Evolutionary conservation across 2,797 vertebrate species (phyloP), one percentile per base, ranked within the genome.

Genomic region (Chiloscyllium punctatum): DNA sequence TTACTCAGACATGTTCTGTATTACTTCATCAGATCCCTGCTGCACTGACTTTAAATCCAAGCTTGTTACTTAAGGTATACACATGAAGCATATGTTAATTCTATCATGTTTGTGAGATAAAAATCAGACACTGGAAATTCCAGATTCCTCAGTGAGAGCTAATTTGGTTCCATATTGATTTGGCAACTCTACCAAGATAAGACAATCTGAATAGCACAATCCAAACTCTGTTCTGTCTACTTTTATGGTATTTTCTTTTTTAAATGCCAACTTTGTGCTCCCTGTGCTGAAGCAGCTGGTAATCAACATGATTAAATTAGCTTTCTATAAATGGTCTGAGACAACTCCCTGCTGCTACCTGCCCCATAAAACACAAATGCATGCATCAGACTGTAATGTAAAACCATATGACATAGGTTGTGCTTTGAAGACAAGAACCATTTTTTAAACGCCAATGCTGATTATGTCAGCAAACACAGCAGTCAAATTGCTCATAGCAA

Each of bases 221-320:
- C 21, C 37, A 23, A 48, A 94, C 92, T 48, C 15, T 71, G 92
- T 30, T 94, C 69, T 21, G 51, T 94, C 25, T 94, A 69, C 88
- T 91, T 84, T 84, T 48, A 94, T 4, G 15, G 69, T 42, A 51
- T 37, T 25, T 68, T 68, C 57, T 71, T 48, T 42, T 25, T 69
- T 53, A 57, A 72, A 48, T 37, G n/a, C 51, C n/a, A 42, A 71
- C n/a, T 72, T 72, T 48, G 11, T 48, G 48, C 48, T 74, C 23
- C 16, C 30, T 30, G n/a, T 57, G 42, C 13, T 95, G 77, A 77
- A 95, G 5, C 94, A 95, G 71, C 27, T 74, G 48, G 71, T 91
- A 57, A 77, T 51, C 94, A 71, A 69, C 30, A 95, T 77, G 69
- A 95, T 77, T 95, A 77, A 51, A 53, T n/a, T 77, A 95, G 51